These are phyloP conservation scores for Bombus vancouverensis DNA, from an alignment of 1,140 invertebrate species.

Conservation along the genomic window DNA sequence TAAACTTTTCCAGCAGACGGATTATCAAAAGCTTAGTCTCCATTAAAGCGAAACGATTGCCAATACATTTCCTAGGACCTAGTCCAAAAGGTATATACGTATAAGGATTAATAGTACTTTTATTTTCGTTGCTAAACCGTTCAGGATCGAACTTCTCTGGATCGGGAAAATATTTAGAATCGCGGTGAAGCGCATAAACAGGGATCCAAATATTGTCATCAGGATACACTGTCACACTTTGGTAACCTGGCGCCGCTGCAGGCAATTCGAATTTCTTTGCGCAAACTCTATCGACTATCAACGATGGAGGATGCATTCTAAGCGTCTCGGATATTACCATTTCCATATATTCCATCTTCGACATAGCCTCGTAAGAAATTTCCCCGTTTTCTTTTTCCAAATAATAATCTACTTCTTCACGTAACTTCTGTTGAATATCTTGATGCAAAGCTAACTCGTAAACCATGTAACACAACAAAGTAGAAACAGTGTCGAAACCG, in stretches of 20 bases:
- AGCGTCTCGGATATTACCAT: conserved; percentile 82
- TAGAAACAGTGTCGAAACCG: conserved; percentile 86
- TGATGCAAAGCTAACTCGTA: conserved; percentile 84
- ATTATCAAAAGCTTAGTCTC: conserved; percentile 73
- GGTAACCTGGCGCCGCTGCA: conserved; percentile 18
- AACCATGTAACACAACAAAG: conserved; percentile 81
- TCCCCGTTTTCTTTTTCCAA: conserved; percentile 7
- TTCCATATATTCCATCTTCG: conserved; percentile 73
- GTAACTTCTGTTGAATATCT: conserved; percentile 84
- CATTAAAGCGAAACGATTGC: conserved; percentile 77
- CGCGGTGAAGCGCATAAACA: conserved; percentile 66
- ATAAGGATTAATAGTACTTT: conserved; percentile 75
- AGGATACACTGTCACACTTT: conserved; percentile 25
- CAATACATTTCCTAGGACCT: conserved; percentile 78
- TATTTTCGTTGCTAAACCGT: conserved; percentile 77
- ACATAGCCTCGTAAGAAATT: conserved; percentile 68
- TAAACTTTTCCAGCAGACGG: conserved; percentile 70
- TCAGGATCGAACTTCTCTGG: conserved; percentile 82
- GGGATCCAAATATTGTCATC: conserved; percentile 66
- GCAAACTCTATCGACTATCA: conserved; percentile 80
- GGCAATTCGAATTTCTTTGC: conserved; percentile 75
- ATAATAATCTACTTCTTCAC: conserved; percentile 80
- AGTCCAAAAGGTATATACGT: conserved; percentile 84
- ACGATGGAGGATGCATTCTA: conserved; percentile 83
- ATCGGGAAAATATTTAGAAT: conserved; percentile 74